Percentiles rank a stretch among this genome's conserved stretches.
Evolutionary conservation across 2,888 invertebrate genomes (phyloP).

Genomic region (Cephus sareptanus): DNA sequence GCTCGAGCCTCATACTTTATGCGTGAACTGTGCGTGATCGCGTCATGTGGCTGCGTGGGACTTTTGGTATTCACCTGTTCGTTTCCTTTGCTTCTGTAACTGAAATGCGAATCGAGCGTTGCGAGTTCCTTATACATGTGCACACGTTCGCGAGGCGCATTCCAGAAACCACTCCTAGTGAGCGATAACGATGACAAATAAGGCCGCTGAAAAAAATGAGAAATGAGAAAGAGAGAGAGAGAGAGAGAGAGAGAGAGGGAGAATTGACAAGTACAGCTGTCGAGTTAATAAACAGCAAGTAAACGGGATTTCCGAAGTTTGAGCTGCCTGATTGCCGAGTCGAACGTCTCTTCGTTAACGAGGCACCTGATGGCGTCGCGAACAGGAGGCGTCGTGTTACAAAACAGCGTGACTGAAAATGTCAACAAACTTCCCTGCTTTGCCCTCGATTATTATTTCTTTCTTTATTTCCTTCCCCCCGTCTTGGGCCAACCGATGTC

Average conservation of each 20-base stretch:
- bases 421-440: slow-evolving; percentile 16
- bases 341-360: slow-evolving; percentile 9
- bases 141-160: not conserved
- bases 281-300: no score
- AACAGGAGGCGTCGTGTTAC: slow-evolving; percentile 21
- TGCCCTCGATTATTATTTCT: slow-evolving; percentile 13
- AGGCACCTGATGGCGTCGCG: slow-evolving; percentile 3
- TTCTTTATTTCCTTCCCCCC: slow-evolving; percentile 2
- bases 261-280: no score
- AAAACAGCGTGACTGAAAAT: slow-evolving; percentile 23
- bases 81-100: not conserved
- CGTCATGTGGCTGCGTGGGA: not conserved
- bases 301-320: not conserved
- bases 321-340: not conserved
- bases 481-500: slow-evolving; percentile 24
- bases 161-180: not conserved
- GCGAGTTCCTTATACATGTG: not conserved
- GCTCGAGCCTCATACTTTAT: not conserved
- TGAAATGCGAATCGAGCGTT: not conserved
- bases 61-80: not conserved
- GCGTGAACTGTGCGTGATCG: not conserved
- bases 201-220: not conserved
- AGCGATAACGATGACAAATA: not conserved
- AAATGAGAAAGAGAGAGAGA: not conserved
- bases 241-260: no score